Conservation (phyloP, 2,113 vertebrate genomes). For the Orcinus orca region DNA sequence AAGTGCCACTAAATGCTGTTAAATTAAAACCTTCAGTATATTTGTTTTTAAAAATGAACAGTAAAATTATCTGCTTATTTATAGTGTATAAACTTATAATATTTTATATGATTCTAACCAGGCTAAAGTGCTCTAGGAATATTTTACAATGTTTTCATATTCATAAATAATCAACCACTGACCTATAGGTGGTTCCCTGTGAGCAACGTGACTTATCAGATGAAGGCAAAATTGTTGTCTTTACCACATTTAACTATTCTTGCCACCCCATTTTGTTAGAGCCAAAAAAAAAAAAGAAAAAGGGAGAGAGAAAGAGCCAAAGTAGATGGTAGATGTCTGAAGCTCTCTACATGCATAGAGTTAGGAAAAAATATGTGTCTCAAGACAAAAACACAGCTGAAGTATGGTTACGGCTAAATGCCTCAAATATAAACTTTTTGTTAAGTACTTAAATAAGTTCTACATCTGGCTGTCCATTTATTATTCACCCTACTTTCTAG, state of each 20-base stretch:
- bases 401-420: slow-evolving; percentile 66
- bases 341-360: slow-evolving; percentile 8
- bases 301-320: background rate
- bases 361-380: slow-evolving; percentile 48
- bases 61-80: background rate
- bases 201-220: background rate
- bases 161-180: background rate
- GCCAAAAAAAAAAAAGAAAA: background rate
- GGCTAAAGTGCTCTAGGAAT: background rate
- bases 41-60: background rate
- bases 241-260: background rate
- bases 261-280: slow-evolving; percentile 30
- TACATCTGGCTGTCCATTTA: slow-evolving; percentile 70
- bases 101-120: background rate
- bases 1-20: background rate
- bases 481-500: slow-evolving; percentile 68
- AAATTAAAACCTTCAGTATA: background rate
- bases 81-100: background rate
- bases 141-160: background rate
- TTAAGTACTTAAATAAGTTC: slow-evolving; percentile 66
- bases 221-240: slow-evolving; percentile 43
- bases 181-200: background rate
- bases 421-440: slow-evolving; percentile 67
- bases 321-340: slow-evolving; percentile 35
- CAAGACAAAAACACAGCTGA: slow-evolving; percentile 66